Evolutionary conservation across 2,797 vertebrate species (phyloP).

Genomic region (Pangasius macronema): DNA sequence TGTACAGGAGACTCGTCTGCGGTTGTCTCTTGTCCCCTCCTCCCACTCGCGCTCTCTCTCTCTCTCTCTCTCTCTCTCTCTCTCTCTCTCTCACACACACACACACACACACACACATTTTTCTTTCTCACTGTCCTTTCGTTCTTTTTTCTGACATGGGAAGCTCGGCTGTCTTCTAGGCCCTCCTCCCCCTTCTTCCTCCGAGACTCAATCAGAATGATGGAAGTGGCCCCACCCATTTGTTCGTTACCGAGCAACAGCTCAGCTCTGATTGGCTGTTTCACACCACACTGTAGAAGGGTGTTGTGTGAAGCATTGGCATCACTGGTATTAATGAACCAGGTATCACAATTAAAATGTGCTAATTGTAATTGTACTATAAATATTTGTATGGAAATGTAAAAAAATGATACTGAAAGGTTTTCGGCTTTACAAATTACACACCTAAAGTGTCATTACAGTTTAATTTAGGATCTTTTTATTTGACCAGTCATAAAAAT

Average conservation of each 20-base stretch:
- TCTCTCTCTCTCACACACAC: not conserved
- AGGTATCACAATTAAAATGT: not conserved
- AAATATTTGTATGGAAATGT: not conserved
- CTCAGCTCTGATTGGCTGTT: slow-evolving; percentile 17
- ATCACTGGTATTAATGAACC: not conserved
- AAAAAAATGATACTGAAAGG: not conserved
- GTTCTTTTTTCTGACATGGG: slow-evolving; percentile 34
- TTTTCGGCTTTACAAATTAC: not conserved
- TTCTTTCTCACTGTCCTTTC: slow-evolving; percentile 22
- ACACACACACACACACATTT: slow-evolving; percentile 3
- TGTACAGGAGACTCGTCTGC: slow-evolving; percentile 50
- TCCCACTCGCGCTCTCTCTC: not conserved
- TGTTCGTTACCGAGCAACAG: slow-evolving; percentile 9
- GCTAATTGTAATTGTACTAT: not conserved
- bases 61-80: slow-evolving; percentile 5
- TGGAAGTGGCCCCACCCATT: slow-evolving; percentile 25
- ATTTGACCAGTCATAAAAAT: too few species aligned
- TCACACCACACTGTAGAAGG: not conserved
- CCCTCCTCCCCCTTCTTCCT: slow-evolving; percentile 15
- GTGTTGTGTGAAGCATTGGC: not conserved
- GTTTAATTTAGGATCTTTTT: too few species aligned
- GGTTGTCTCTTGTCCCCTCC: slow-evolving; percentile 16
- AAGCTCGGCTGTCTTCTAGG: slow-evolving; percentile 44
- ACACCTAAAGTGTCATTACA: not conserved
- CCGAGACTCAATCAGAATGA: slow-evolving; percentile 31